Evolutionary conservation across 2,113 vertebrate genomes (phyloP), one percentile per base, ranked within the genome.

Genomic region (Sinocyclocheilus anshuiensis): DNA sequence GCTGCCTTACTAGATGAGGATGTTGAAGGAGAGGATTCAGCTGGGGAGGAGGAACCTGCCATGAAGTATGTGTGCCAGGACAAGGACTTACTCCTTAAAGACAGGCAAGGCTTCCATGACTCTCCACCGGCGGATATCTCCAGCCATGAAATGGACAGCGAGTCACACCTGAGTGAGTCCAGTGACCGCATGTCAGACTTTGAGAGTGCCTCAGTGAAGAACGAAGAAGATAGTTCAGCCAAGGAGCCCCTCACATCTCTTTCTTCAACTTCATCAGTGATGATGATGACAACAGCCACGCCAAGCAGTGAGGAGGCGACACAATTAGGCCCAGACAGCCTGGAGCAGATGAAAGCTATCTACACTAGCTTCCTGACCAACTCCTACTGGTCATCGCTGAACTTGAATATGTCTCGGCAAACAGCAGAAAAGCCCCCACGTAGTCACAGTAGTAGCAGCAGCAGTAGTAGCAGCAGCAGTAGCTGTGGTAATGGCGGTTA

Each of bases 311-410:
- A 99, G 36, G 97, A 98, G 88, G 94, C 95, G 0, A 84, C 92
- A 18, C 89, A 93, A 0, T 84, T 93, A 1, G 93, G 93, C 8
- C 96, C 97, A 0, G 98, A 99, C 88, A 99, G 98, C 83, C 94
- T 99, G 89, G 97, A 99, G 88, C 98, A 99, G 94, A 99, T 99
- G 98, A 99, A 99, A 94, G 98, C 98, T 0, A 98, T 99, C 82
- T 99, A 99, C 92, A 97, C 97, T 82, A 98, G 97, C 91, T 99
- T 99, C 89, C 95, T 99, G 71, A 99, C 97, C 89, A 99, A 97
- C 92, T 99, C 98, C n/a, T 99, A 99, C 88, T 99, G 98, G 98
- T 99, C 98, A 86, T 97, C 95, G 87, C 96, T 99, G 89, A 98
- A 96, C 91, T 90, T 99, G 91, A 98, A 96, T 90, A 94, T 98